Evolutionary conservation across 2,888 invertebrate species (phyloP).

Genomic region (Branchinecta sandiegonensis): DNA sequence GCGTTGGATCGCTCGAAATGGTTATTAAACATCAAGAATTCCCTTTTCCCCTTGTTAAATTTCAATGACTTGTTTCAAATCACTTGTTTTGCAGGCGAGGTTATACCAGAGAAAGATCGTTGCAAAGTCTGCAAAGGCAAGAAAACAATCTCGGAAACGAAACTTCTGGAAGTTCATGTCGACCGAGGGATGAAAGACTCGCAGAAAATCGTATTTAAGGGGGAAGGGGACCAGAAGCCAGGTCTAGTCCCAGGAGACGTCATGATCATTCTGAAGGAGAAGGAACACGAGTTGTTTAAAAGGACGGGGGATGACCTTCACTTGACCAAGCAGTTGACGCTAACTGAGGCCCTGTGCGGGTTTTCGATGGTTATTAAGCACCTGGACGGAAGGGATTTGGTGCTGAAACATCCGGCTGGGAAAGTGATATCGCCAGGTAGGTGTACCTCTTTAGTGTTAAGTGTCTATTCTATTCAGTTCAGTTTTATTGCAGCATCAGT

Average conservation of each 20-base stretch:
- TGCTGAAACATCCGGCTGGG: constrained; percentile 61
- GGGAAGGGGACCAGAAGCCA: constrained; percentile 81
- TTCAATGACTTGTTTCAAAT: no score
- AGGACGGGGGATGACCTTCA: constrained; percentile 56
- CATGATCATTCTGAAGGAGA: constrained; percentile 66
- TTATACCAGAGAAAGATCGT: constrained; percentile 62
- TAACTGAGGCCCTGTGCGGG: constrained; percentile 83
- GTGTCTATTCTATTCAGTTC: constrained; percentile 1
- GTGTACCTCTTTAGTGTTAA: constrained; percentile 22
- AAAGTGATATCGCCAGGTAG: constrained; percentile 68
- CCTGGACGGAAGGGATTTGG: constrained; percentile 68
- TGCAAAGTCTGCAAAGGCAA: constrained; percentile 69
- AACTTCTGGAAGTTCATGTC: constrained; percentile 70
- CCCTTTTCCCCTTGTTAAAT: no score
- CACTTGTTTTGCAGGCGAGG: constrained; percentile 40
- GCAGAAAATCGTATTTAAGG: constrained; percentile 67
- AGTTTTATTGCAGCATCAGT: neutral
- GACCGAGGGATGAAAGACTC: constrained; percentile 78
- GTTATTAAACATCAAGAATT: no score
- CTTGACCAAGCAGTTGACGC: constrained; percentile 55
- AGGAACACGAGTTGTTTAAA: constrained; percentile 61
- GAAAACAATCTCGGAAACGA: constrained; percentile 64
- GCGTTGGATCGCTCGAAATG: no score
- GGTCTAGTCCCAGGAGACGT: constrained; percentile 76
- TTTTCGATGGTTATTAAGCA: constrained; percentile 70